A percentile compares a stretch with the other conserved stretches of the same genome.
phyloP scores from a whole-genome alignment of 2,113 vertebrate genomes.

The Rhynchomys soricoides region DNA sequence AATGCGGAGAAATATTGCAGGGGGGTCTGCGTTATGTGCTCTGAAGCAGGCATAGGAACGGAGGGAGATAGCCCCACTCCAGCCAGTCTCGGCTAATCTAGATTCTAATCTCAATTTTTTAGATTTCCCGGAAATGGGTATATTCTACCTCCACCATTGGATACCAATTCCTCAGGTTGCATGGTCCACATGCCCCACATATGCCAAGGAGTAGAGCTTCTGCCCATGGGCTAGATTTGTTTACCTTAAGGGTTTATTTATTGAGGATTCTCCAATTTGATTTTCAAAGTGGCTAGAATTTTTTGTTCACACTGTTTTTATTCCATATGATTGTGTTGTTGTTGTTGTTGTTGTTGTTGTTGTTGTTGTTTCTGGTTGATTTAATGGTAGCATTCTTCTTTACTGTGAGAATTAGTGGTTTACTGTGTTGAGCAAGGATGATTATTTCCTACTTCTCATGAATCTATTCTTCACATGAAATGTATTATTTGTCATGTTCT shows the following conservation, averaged over 20 bases:
- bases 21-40: too few species aligned
- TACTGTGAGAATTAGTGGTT: not conserved
- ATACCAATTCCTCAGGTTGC: too few species aligned
- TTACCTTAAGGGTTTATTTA: not conserved
- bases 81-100: too few species aligned
- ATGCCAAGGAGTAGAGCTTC: not conserved
- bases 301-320: not conserved
- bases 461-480: not conserved
- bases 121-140: too few species aligned
- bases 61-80: too few species aligned
- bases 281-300: not conserved
- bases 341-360: too few species aligned
- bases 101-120: too few species aligned
- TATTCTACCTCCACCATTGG: too few species aligned
- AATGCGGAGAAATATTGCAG: too few species aligned
- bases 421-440: not conserved
- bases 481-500: not conserved
- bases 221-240: not conserved
- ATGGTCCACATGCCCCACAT: too few species aligned
- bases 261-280: not conserved
- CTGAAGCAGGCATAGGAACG: too few species aligned
- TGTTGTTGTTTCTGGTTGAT: not conserved
- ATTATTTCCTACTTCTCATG: not conserved
- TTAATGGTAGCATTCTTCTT: not conserved
- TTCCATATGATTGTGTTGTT: not conserved